Percentiles rank a stretch among this genome's conserved stretches.
phyloP scores from a whole-genome alignment of 2,113 vertebrate genomes.

The Halcyon senegalensis region DNA sequence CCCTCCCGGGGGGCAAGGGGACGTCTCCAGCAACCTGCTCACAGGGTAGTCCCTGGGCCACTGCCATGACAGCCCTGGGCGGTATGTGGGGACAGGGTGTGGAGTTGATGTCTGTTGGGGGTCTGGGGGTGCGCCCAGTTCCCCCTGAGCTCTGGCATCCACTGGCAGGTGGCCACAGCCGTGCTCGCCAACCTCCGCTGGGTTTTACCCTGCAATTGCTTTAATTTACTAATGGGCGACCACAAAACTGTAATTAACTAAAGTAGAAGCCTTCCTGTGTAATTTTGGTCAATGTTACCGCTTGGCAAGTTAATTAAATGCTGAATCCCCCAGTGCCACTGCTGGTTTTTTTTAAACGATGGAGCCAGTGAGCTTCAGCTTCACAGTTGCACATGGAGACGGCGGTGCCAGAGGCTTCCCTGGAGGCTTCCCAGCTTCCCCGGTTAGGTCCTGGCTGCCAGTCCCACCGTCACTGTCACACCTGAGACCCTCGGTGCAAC shows the following conservation, averaged over 20 bases:
- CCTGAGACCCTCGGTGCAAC: not conserved
- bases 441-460: not conserved
- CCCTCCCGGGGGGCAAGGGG: accelerated
- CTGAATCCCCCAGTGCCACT: not conserved
- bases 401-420: not conserved
- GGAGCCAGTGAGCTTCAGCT: not conserved
- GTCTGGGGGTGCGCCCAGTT: accelerated
- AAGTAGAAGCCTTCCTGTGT: not conserved
- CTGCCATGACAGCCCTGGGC: not conserved
- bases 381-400: not conserved
- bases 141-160: not conserved
- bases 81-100: accelerated
- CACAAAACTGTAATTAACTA: conserved; percentile 42
- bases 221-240: conserved; percentile 32
- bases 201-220: conserved; percentile 25
- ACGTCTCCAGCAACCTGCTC: not conserved
- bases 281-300: not conserved
- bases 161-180: not conserved
- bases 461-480: not conserved
- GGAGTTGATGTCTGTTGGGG: accelerated
- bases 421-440: not conserved
- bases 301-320: conserved; percentile 54
- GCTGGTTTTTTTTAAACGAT: not conserved
- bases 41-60: not conserved
- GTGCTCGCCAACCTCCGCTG: accelerated